Evolutionary conservation across 2,797 vertebrate species (phyloP).

Genomic region (Neopelma chrysocephalum): DNA sequence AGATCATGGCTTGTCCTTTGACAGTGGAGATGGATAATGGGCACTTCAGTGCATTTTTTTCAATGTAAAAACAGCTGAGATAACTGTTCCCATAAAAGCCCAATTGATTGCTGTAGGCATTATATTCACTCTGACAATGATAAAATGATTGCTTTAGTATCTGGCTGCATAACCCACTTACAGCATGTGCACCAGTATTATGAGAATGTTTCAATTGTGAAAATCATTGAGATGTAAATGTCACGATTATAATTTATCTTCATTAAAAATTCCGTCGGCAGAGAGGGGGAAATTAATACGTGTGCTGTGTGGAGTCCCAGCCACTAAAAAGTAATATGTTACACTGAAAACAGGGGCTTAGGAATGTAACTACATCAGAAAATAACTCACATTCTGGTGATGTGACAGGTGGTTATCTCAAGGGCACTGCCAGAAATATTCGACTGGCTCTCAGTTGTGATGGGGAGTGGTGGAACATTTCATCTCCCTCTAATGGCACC

Average conservation of each 20-base stretch:
- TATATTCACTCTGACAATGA: constrained; percentile 68
- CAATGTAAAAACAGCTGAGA: constrained; percentile 38
- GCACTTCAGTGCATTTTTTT: constrained; percentile 7
- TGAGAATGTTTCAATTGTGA: constrained; percentile 49
- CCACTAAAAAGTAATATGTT: constrained; percentile 3
- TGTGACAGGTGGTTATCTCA: constrained; percentile 43
- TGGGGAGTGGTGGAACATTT: not conserved
- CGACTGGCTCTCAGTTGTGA: not conserved
- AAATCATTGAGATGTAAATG: constrained; percentile 72
- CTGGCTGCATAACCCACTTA: constrained; percentile 58
- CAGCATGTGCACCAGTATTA: constrained; percentile 32
- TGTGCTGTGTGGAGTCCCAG: not conserved
- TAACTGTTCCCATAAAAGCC: constrained; percentile 54
- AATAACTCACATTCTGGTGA: not conserved
- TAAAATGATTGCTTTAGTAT: constrained; percentile 62
- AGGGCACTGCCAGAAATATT: constrained; percentile 18
- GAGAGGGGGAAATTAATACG: constrained; percentile 44
- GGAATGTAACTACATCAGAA: not conserved
- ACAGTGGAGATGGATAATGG: constrained; percentile 19
- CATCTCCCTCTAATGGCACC: not conserved
- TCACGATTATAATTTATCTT: constrained; percentile 62
- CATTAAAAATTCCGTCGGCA: constrained; percentile 46
- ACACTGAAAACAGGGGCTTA: constrained; percentile 1
- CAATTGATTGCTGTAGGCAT: constrained; percentile 56
- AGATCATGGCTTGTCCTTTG: constrained; percentile 15